Base-by-base conservation (phyloP, 2,797 vertebrate species). In the Sphaeramia orbicularis region DNA sequence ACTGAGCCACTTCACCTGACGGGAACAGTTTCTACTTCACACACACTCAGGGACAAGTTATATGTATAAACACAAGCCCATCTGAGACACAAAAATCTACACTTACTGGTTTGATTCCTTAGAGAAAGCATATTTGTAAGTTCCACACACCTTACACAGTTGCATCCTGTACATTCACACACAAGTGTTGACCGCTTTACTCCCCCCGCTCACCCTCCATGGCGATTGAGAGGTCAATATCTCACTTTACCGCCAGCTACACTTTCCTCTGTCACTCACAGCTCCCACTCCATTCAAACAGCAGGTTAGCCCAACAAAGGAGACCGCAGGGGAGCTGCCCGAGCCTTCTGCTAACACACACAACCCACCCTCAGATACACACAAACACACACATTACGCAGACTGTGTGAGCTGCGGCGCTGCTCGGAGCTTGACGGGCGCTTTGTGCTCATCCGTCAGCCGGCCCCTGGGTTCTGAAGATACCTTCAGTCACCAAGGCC, bases 371-470 rank as follows among this genome's bases (percentile, higher is more conserved):
- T n/a, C 65, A 49, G 24, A 47, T 18, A 48, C 76, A 76, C 74
- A 77, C 50, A 70, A 49, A 73, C 72, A 73, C 80, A 81, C 81
- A 67, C 71, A 40, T 15, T 78, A 80, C 65, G 18, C 45, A 40
- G 78, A 76, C 75, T 42, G 81, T 76, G 78, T 51, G 27, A 49
- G 75, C 56, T 14, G 50, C 18, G 12, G 59, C 27, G 51, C 80
- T 60, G 84, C 80, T 89, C 78, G 27, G 68, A 90, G 91, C 93
- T 94, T 91, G 82, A 93, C 85, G 95, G 92, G 93, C 86, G 94
- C 96, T 97, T 97, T 97, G 95, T 97, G 95, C 96, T 95, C 93
- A 84, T 96, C 96, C 95, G 91, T 98, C 96, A 99, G 92, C 96
- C 94, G 88, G 93, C 94, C 88, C 94, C 95, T 94, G 95, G 93